Evolutionary conservation across 2,888 invertebrate species (phyloP), one percentile per base, ranked within the genome.

Genomic region (Bhutanitis thaidina): DNA sequence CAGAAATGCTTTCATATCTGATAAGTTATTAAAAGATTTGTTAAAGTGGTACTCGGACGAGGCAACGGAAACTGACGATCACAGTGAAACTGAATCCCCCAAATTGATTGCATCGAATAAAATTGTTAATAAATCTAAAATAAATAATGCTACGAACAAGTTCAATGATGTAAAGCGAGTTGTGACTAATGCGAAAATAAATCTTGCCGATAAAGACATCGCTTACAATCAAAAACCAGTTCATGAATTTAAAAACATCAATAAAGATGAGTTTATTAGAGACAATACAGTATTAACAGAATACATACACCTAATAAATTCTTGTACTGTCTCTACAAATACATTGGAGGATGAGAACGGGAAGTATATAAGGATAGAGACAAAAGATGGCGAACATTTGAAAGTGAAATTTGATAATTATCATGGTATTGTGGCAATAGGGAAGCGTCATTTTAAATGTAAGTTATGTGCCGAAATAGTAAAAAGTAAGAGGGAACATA

Each of bases 21-120:
- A 52, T 32, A 41, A 32, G 20, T 14, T 52, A 14, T 30, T 43
- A 14, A 14, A 13, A 1, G 32, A 51, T 10, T 41, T 46, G 7
- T 30, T 41, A 5, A 46, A 46, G 12, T 0, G 46, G 3, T 51
- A 51, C 12, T 30, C 15, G 0, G 38, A 38, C 10, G 41, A 49
- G 1, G 30, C 27, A 16, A 7, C 7, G 10, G 25, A 43, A 3
- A n/a, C 1, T 0, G 38, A 30, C 10, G 27, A 40, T 27, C 8
- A 14, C 8, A 9, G 13, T 12, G 16, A 27, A 3, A 30, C 15
- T n/a, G 30, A 25, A 13, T 1, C 20, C 3, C 9, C 36, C 1
- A 27, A n/a, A 7, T 1, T 0, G 12, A 13, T 29, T 10, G 8
- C 3, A 32, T n/a, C 5, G 8, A 15, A 30, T 30, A 10, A 29